These are phyloP conservation scores for Cryptophagus acutangulus DNA, from an alignment of 2,888 invertebrate genomes.

Conservation along the genomic window DNA sequence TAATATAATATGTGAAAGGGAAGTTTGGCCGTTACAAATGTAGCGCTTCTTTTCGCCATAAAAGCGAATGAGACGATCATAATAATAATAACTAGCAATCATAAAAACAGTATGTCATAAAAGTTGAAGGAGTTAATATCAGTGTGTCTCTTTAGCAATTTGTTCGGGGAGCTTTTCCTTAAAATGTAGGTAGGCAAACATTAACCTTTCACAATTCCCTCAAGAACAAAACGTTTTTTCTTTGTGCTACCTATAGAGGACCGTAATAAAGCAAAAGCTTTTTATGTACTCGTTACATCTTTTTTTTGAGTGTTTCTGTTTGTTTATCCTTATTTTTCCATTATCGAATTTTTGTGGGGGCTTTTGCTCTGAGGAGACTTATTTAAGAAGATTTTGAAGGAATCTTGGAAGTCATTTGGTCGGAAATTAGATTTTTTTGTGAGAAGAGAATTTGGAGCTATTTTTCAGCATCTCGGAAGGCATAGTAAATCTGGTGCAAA, in stretches of 20 bases:
- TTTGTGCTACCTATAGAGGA: too few species aligned
- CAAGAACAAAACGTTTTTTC: not conserved
- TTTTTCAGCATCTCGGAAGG: too few species aligned
- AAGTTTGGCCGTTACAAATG: too few species aligned
- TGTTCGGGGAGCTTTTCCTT: constrained; percentile 19
- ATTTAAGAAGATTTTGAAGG: too few species aligned
- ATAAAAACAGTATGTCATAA: constrained; percentile 25
- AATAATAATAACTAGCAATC: constrained; percentile 21
- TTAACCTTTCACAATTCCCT: not conserved
- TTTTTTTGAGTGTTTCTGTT: not conserved
- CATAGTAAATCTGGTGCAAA: too few species aligned
- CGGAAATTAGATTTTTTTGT: too few species aligned
- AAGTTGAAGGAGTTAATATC: constrained; percentile 37
- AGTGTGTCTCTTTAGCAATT: constrained; percentile 42
- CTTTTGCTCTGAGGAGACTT: too few species aligned
- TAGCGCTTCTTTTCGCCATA: constrained; percentile 10
- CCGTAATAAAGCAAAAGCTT: constrained; percentile 1
- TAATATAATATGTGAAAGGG: too few species aligned
- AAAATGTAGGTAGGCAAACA: not conserved
- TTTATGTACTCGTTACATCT: not conserved
- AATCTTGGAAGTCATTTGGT: too few species aligned
- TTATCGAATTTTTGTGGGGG: too few species aligned
- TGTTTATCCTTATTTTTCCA: too few species aligned
- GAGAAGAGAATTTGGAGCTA: too few species aligned
- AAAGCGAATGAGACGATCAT: constrained; percentile 16